These are phyloP conservation scores for Meteorus sp. DNA, from an alignment of 1,140 invertebrate genomes.

Conservation along the genomic window DNA sequence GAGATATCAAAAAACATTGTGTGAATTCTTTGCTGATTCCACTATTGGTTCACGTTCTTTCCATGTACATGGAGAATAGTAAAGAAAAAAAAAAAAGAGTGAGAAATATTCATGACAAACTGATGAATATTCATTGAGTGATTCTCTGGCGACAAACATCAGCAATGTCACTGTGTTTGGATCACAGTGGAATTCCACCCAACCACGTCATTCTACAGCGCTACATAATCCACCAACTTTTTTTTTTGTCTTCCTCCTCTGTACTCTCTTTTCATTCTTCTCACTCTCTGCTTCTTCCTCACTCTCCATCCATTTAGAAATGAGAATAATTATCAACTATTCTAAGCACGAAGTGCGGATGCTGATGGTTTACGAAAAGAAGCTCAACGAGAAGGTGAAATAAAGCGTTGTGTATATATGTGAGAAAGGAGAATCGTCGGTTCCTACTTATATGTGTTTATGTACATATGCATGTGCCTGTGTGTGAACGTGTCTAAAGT, in stretches of 20 bases:
- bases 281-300: too few species aligned
- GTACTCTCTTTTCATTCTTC: too few species aligned
- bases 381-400: slow-evolving; percentile 10
- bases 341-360: slow-evolving; percentile 37
- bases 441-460: not conserved
- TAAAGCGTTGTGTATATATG: slow-evolving; percentile 8
- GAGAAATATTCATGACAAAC: too few species aligned
- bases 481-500: slow-evolving; percentile 23
- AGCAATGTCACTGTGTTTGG: too few species aligned
- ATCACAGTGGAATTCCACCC: not conserved
- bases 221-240: too few species aligned
- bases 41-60: too few species aligned
- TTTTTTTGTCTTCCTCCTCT: too few species aligned
- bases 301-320: slow-evolving; percentile 14
- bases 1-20: too few species aligned
- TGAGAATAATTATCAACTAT: slow-evolving; percentile 47
- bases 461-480: slow-evolving; percentile 5
- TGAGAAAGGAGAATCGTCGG: slow-evolving; percentile 10
- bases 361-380: slow-evolving; percentile 23
- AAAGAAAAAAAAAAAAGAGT: slow-evolving; percentile 20
- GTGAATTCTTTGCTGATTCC: too few species aligned
- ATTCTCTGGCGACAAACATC: too few species aligned
- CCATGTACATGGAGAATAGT: too few species aligned
- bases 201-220: too few species aligned
- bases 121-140: slow-evolving; percentile 34